These are phyloP conservation scores for Melitaea athalia DNA, from an alignment of 2,888 invertebrate species.

Conservation along the genomic window DNA sequence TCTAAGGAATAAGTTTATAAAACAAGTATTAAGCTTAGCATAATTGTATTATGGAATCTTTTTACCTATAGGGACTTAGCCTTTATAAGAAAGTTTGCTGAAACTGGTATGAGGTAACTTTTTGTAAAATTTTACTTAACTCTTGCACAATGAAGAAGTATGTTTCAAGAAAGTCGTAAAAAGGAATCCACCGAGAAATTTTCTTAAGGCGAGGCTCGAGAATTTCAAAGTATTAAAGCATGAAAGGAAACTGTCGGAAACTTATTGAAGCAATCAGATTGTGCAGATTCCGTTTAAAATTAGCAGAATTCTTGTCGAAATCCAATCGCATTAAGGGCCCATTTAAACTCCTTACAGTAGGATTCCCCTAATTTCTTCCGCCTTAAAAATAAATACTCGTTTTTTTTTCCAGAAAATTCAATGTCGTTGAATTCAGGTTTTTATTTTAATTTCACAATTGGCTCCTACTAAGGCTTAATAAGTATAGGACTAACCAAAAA, in stretches of 20 bases:
- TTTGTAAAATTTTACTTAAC: conserved; percentile 1
- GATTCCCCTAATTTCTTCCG: conserved; percentile 61
- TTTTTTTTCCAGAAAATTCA: not conserved
- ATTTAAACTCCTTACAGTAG: conserved; percentile 74
- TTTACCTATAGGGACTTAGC: conserved; percentile 2
- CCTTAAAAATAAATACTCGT: not conserved
- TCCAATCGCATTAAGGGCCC: conserved; percentile 76
- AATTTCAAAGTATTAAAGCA: conserved; percentile 73
- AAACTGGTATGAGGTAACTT: conserved; percentile 2
- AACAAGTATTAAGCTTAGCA: conserved; percentile 3
- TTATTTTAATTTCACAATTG: not conserved
- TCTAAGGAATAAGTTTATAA: conserved; percentile 2
- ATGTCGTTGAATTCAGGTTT: not conserved
- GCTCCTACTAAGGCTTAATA: not conserved
- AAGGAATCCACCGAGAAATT: conserved; percentile 26
- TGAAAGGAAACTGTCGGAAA: conserved; percentile 73
- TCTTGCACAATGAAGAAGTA: conserved; percentile 9
- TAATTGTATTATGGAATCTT: not conserved
- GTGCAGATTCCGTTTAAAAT: conserved; percentile 76
- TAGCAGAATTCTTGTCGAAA: conserved; percentile 72
- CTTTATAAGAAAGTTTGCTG: not conserved
- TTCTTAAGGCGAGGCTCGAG: conserved; percentile 43
- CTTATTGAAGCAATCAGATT: conserved; percentile 79
- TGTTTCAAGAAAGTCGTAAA: conserved; percentile 26
- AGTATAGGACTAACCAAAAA: no score